Percentiles rank a stretch among this genome's conserved stretches.
These are phyloP conservation scores for Polypterus senegalus DNA, from an alignment of 2,113 vertebrate genomes.

Conservation along the genomic window DNA sequence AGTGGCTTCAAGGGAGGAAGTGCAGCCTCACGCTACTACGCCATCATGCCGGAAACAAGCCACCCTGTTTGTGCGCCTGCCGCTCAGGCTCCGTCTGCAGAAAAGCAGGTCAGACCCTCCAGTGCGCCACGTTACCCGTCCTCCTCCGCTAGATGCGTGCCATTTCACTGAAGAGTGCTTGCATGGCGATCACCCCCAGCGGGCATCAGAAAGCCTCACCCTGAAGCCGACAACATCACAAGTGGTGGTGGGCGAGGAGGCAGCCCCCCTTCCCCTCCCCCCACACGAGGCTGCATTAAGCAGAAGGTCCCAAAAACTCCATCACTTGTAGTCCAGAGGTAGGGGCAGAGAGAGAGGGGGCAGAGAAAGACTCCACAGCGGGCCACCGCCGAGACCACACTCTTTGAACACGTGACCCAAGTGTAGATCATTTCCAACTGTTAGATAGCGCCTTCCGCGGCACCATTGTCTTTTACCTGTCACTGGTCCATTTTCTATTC, in stretches of 20 bases:
- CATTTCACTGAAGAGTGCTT: background rate
- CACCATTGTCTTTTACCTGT: no score
- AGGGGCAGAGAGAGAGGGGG: no score
- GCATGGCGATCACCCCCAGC: background rate
- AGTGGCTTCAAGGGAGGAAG: background rate
- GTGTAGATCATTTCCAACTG: no score
- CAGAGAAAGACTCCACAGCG: no score
- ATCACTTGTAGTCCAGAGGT: background rate
- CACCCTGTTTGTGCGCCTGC: background rate
- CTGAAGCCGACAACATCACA: background rate
- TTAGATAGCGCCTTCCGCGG: no score
- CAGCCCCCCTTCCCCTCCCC: background rate
- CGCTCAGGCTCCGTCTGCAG: background rate
- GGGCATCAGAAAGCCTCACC: background rate
- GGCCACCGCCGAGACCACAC: no score
- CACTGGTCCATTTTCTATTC: no score
- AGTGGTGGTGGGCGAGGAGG: background rate
- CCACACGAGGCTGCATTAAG: constrained; percentile 4
- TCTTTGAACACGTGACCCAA: no score
- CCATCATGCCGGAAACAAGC: background rate
- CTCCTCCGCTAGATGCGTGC: no score
- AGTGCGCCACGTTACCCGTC: no score
- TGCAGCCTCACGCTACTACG: background rate
- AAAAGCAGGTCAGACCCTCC: no score
- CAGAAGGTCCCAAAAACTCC: constrained; percentile 12